Evolutionary conservation across 2,113 vertebrate species (phyloP).

Genomic region (Apaloderma vittatum): DNA sequence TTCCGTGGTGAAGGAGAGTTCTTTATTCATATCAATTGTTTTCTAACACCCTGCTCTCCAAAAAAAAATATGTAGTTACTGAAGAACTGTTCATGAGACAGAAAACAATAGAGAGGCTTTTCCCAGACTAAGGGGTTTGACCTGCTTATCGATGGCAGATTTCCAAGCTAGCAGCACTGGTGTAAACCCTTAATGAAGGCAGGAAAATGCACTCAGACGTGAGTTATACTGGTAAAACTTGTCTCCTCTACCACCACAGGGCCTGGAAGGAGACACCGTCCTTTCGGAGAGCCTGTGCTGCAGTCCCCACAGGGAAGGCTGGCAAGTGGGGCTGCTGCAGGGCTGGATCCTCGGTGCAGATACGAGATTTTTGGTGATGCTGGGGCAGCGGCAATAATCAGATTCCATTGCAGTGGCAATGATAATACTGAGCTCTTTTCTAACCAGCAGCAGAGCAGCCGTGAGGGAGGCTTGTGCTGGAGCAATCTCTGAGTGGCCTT

Average conservation of each 20-base stretch:
- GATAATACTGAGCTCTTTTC: neutral
- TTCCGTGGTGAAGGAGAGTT: neutral
- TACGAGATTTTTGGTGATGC: neutral
- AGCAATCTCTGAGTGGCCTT: neutral
- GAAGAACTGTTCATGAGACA: conserved; percentile 33
- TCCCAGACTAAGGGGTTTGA: conserved; percentile 54
- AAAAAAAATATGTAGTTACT: conserved; percentile 16
- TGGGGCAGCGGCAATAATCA: neutral
- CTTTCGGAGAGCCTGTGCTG: neutral
- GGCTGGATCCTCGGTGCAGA: neutral
- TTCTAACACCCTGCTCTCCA: conserved; percentile 50
- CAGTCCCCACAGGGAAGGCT: neutral
- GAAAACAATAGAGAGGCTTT: conserved; percentile 62
- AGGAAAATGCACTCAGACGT: neutral
- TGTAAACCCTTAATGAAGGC: conserved; percentile 33
- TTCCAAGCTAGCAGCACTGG: conserved; percentile 52
- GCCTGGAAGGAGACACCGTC: neutral
- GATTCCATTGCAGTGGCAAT: neutral
- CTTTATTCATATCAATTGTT: conserved; percentile 34
- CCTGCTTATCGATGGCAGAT: conserved; percentile 57
- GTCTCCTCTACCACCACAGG: neutral
- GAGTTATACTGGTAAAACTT: conserved; percentile 7
- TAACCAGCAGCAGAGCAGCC: neutral
- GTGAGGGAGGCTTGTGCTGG: neutral
- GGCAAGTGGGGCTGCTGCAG: too few species aligned